Evolutionary conservation across 1,140 invertebrate genomes (phyloP).

Genomic region (Cydia strobilella): DNA sequence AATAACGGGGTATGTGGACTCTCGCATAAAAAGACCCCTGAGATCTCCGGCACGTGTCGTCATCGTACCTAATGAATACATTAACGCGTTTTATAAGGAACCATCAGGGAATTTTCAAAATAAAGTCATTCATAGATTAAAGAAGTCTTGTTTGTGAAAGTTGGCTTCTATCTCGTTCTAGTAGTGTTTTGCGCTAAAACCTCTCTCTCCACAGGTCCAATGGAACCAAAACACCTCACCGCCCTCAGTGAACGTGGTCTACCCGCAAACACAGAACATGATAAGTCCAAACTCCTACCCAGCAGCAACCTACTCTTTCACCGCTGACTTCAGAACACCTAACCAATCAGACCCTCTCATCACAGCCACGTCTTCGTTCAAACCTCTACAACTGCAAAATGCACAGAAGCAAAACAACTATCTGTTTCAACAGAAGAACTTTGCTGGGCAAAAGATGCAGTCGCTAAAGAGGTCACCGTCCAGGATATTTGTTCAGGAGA

Average conservation of each 20-base stretch:
- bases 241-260: slow-evolving; percentile 81
- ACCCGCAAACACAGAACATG: slow-evolving; percentile 81
- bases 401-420: slow-evolving; percentile 66
- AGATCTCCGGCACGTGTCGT: too few relatives aligned
- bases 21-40: too few relatives aligned
- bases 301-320: slow-evolving; percentile 87
- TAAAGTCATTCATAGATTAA: too few relatives aligned
- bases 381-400: slow-evolving; percentile 68
- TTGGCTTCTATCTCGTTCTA: too few relatives aligned
- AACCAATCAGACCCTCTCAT: slow-evolving; percentile 77
- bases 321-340: slow-evolving; percentile 87
- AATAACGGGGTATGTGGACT: too few relatives aligned
- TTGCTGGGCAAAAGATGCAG: slow-evolving; percentile 53
- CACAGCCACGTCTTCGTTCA: slow-evolving; percentile 75
- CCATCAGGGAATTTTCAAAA: too few relatives aligned
- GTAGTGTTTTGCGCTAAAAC: not conserved
- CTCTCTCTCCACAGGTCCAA: slow-evolving; percentile 78
- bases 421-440: slow-evolving; percentile 70
- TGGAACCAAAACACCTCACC: slow-evolving; percentile 83
- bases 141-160: too few relatives aligned
- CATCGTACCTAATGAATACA: too few relatives aligned
- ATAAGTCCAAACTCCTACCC: slow-evolving; percentile 83
- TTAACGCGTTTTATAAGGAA: too few relatives aligned
- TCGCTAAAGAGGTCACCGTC: slow-evolving; percentile 61
- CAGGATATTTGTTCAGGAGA: slow-evolving; percentile 63